phyloP scores from a whole-genome alignment of 1,140 invertebrate genomes.

The Meloidogyne floridensis region DNA sequence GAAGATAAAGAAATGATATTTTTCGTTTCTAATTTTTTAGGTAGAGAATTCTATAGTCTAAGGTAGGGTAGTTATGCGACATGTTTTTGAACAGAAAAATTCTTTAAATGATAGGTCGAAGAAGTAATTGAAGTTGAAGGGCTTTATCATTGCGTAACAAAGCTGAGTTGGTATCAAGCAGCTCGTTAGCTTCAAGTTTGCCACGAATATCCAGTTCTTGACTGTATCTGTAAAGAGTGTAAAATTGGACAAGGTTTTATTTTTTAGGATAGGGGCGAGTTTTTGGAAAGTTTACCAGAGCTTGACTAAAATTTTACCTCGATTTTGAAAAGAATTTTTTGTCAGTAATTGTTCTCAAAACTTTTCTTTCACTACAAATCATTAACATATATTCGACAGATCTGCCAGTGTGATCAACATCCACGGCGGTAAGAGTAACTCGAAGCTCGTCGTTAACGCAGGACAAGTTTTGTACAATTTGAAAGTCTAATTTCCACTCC shows the following conservation, averaged over 20 bases:
- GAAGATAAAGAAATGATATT: neutral
- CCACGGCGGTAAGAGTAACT: slow-evolving; percentile 65
- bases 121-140: slow-evolving; percentile 44
- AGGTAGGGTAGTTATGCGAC: neutral
- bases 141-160: slow-evolving; percentile 49
- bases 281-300: too few relatives aligned
- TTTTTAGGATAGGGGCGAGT: neutral
- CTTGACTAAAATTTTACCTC: slow-evolving; percentile 38
- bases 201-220: slow-evolving; percentile 52
- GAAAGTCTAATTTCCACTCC: slow-evolving; percentile 68
- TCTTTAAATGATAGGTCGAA: slow-evolving; percentile 46
- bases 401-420: slow-evolving; percentile 67
- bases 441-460: slow-evolving; percentile 59
- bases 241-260: neutral
- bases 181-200: slow-evolving; percentile 42
- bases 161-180: slow-evolving; percentile 40
- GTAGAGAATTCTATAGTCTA: neutral
- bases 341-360: slow-evolving; percentile 66
- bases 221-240: slow-evolving; percentile 45
- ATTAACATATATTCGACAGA: slow-evolving; percentile 68
- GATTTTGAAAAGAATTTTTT: slow-evolving; percentile 68
- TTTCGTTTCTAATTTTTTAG: neutral
- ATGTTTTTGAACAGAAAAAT: neutral
- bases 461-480: slow-evolving; percentile 37
- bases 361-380: slow-evolving; percentile 66